Conservation (phyloP, 2,888 invertebrate genomes). For the Idaea dimidiata region DNA sequence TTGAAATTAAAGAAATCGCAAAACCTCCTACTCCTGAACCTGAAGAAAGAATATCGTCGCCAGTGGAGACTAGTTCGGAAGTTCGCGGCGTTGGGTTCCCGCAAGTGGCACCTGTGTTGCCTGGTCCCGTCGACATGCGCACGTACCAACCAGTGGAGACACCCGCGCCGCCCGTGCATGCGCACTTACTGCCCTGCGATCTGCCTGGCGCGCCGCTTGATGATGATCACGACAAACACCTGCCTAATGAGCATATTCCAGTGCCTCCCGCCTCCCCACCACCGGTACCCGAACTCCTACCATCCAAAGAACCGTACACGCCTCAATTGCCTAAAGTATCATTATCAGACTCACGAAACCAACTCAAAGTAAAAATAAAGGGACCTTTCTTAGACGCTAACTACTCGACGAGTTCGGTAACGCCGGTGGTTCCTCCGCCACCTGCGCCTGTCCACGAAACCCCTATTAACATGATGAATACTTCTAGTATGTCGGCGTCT, state of each 20-base stretch:
- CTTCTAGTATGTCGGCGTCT: conserved; percentile 65
- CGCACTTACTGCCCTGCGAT: conserved; percentile 83
- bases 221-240: conserved; percentile 89
- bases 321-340: conserved; percentile 84
- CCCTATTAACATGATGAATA: conserved; percentile 57
- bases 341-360: conserved; percentile 90
- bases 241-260: conserved; percentile 83
- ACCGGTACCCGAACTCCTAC: conserved; percentile 38
- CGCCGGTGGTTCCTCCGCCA: conserved; percentile 79
- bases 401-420: conserved; percentile 84
- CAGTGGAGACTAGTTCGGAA: conserved; percentile 39
- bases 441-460: conserved; percentile 59
- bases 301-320: conserved; percentile 45
- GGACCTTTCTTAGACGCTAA: conserved; percentile 90
- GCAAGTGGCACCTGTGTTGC: conserved; percentile 86
- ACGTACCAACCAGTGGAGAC: conserved; percentile 87
- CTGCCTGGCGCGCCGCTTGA: conserved; percentile 84
- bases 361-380: conserved; percentile 94
- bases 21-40: conserved; percentile 73
- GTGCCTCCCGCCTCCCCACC: conserved; percentile 41
- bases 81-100: conserved; percentile 53
- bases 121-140: conserved; percentile 94
- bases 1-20: conserved; percentile 64
- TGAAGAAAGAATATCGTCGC: conserved; percentile 40
- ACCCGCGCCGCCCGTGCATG: conserved; percentile 61